Base-by-base conservation (phyloP, 2,797 vertebrate species). In the Aselliscus stoliczkanus region DNA sequence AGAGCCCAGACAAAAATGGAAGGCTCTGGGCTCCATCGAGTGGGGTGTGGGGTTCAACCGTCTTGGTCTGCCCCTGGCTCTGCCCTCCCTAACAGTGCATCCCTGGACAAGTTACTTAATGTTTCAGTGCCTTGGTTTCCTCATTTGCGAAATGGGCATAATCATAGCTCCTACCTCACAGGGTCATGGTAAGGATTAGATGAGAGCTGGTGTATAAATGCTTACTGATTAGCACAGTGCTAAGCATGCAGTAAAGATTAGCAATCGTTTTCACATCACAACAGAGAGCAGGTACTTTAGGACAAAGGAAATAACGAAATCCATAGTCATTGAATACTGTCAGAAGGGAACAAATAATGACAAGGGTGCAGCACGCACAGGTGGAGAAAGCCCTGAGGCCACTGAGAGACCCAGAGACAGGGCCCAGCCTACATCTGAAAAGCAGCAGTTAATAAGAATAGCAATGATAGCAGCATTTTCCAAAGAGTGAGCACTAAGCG, bases 171-270 rank as follows among this genome's bases (percentile, higher is more conserved):
- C 75, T 34, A 11, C 10, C 27, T 64, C 60, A 39, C 1, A 29
- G 50, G 39, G 20, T 54, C 83, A 23, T 13, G 4, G 31, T 44
- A 8, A 76, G 29, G 39, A 14, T 50, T 10, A 29, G 54, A 9
- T 2, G 44, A 44, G 39, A 64, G 1, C 1, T 0, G 21, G 5
- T 1, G 1, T n/a, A 29, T 4, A 39, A 9, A 21, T 7, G 27
- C 67, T 4, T 9, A n/a, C n/a, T n/a, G n/a, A n/a, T n/a, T n/a
- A 65, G 90, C 83, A 4, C 39, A 14, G 65, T 5, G 44, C 31
- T 1, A 6, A 60, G 29, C 73, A 27, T 20, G 0, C 5, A 0
- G 42, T 25, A 44, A 18, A 9, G 50, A 20, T 6, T 20, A 50
- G 70, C 34, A 4, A 13, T n/a, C 29, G 34, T 31, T 42, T 14